Percentiles rank a stretch among this genome's conserved stretches.
Conservation (phyloP, 2,797 vertebrate genomes). For the Sebastes kiyomatsui region DNA sequence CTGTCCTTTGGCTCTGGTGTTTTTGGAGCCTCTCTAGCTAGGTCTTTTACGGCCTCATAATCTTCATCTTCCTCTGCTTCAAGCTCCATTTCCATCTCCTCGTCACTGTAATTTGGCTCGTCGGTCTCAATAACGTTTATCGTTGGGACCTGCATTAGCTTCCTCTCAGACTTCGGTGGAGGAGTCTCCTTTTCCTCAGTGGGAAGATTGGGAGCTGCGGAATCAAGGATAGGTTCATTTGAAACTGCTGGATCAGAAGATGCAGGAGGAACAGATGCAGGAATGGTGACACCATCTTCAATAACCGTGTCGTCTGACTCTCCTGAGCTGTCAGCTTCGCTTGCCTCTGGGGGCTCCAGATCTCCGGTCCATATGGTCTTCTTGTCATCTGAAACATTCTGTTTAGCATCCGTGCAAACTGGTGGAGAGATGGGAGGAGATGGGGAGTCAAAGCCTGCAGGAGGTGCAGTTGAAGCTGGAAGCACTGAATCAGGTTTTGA, state of each 20-base stretch:
- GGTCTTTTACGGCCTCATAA: constrained; percentile 65
- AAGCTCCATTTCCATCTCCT: constrained; percentile 72
- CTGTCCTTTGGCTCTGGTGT: constrained; percentile 26
- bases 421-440: constrained; percentile 22
- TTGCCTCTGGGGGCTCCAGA: constrained; percentile 64
- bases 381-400: constrained; percentile 36
- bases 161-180: constrained; percentile 65
- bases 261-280: constrained; percentile 3
- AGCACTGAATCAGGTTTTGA: constrained; percentile 36
- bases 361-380: constrained; percentile 52
- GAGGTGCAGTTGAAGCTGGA: constrained; percentile 59
- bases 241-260: constrained; percentile 28
- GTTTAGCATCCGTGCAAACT: not conserved
- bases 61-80: constrained; percentile 70
- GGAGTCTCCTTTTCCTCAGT: constrained; percentile 44
- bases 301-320: constrained; percentile 92
- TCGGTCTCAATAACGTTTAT: constrained; percentile 87
- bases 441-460: constrained; percentile 61
- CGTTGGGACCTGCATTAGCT: constrained; percentile 81
- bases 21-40: constrained; percentile 38
- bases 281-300: constrained; percentile 76
- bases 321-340: constrained; percentile 89
- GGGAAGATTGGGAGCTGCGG: not conserved
- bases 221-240: constrained; percentile 19
- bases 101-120: constrained; percentile 84